A percentile compares a stretch with the other conserved stretches of the same genome.
phyloP scores from a whole-genome alignment of 1,140 invertebrate genomes.

The Araneus ventricosus region DNA sequence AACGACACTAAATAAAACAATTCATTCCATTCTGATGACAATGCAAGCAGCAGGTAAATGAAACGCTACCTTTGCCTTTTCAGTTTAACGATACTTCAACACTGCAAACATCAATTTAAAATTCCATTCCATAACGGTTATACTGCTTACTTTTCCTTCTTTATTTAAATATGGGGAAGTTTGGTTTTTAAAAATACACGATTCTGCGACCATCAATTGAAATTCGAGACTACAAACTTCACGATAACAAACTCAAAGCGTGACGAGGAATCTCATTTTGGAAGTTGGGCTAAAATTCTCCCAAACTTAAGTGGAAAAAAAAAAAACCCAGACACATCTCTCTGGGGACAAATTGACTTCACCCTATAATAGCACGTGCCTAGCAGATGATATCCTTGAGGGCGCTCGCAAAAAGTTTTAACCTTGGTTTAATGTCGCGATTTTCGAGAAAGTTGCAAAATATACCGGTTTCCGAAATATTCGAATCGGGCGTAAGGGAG shows the following conservation, averaged over 20 bases:
- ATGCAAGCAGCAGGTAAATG: no score
- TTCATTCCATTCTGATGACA: no score
- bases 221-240: background rate
- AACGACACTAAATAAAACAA: no score
- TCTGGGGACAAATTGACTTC: background rate
- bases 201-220: no score
- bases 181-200: no score
- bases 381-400: background rate
- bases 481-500: slow-evolving; percentile 7
- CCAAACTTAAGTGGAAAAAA: background rate
- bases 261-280: background rate
- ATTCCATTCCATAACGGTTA: no score
- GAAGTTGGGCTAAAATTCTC: background rate
- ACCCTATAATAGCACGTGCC: background rate
- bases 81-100: no score
- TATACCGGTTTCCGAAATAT: slow-evolving; percentile 12
- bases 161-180: no score
- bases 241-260: background rate
- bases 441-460: background rate
- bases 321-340: background rate
- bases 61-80: no score
- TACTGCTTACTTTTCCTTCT: no score
- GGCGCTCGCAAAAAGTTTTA: background rate
- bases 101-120: no score
- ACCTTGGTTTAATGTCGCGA: slow-evolving; percentile 1